Evolutionary conservation across 2,797 vertebrate species (phyloP).

Genomic region (Pampus argenteus): DNA sequence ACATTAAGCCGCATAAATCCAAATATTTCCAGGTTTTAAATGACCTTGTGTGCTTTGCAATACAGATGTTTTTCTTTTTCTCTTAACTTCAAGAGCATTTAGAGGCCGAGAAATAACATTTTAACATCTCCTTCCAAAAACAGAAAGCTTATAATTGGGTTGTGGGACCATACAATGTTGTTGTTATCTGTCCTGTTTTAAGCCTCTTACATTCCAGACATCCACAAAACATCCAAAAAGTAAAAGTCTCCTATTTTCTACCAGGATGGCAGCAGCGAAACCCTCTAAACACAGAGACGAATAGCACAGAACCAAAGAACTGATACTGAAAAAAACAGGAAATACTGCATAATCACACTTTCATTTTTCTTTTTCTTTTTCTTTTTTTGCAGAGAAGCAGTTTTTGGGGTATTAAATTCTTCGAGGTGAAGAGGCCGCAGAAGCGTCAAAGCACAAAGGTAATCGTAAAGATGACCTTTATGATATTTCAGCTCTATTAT

Average conservation of each 20-base stretch:
- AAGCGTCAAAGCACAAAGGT: slow-evolving; percentile 65
- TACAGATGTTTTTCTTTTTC: slow-evolving; percentile 53
- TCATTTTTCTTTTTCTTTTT: slow-evolving; percentile 13
- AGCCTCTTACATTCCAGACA: slow-evolving; percentile 34
- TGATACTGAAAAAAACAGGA: slow-evolving; percentile 39
- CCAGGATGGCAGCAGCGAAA: slow-evolving; percentile 21
- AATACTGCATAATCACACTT: slow-evolving; percentile 63
- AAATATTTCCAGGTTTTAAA: slow-evolving; percentile 56
- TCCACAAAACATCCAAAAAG: slow-evolving; percentile 29
- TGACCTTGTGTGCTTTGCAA: slow-evolving; percentile 61
- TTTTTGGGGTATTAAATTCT: slow-evolving; percentile 61
- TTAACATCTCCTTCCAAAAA: slow-evolving; percentile 23
- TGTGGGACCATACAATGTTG: slow-evolving; percentile 6
- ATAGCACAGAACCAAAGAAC: slow-evolving; percentile 42
- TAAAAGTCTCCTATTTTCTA: not conserved
- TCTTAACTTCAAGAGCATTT: slow-evolving; percentile 46
- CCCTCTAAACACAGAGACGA: slow-evolving; percentile 49
- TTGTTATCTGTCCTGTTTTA: slow-evolving; percentile 15
- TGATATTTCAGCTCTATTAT: slow-evolving; percentile 68
- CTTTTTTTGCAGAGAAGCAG: slow-evolving; percentile 48
- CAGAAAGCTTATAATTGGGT: slow-evolving; percentile 10
- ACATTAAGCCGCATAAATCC: slow-evolving; percentile 26
- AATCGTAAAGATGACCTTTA: slow-evolving; percentile 72
- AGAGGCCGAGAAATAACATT: slow-evolving; percentile 43
- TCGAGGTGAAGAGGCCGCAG: slow-evolving; percentile 37